Percentiles rank a stretch among this genome's conserved stretches.
These are phyloP conservation scores for Diphyllodes magnificus DNA, from an alignment of 2,113 vertebrate genomes.

Conservation along the genomic window DNA sequence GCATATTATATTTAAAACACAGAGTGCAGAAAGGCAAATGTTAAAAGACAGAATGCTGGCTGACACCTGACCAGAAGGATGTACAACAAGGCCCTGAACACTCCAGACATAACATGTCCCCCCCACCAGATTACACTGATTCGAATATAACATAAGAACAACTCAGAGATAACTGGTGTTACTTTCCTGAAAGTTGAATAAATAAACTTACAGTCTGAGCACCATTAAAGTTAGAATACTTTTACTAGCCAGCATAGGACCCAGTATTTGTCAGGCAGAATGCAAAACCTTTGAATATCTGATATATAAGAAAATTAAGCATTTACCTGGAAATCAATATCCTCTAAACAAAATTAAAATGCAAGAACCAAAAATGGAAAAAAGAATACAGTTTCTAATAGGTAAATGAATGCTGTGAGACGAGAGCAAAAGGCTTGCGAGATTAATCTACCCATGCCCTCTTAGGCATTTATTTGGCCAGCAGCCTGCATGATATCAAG, in stretches of 20 bases:
- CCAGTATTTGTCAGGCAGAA: not conserved
- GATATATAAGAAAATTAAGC: not conserved
- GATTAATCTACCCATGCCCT: not conserved
- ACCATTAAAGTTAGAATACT: not conserved
- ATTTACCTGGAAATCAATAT: not conserved
- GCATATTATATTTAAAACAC: not conserved
- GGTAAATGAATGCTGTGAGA: not conserved
- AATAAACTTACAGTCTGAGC: not conserved
- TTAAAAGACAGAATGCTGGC: not conserved
- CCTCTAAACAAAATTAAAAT: not conserved
- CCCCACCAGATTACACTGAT: not conserved
- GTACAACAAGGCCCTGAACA: fast-evolving
- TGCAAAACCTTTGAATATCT: not conserved
- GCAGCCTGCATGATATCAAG: conserved; percentile 12
- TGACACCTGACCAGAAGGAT: not conserved
- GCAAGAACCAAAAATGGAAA: not conserved
- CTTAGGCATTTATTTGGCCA: conserved; percentile 34
- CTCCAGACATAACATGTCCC: not conserved
- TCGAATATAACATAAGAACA: not conserved
- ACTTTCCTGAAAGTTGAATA: not conserved
- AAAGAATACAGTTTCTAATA: not conserved
- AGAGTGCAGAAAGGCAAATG: not conserved
- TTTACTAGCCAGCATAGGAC: not conserved
- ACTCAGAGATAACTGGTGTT: not conserved
- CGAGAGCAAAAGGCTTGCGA: not conserved